Evolutionary conservation across 2,113 vertebrate species (phyloP).

Genomic region (Coryphaenoides rupestris): DNA sequence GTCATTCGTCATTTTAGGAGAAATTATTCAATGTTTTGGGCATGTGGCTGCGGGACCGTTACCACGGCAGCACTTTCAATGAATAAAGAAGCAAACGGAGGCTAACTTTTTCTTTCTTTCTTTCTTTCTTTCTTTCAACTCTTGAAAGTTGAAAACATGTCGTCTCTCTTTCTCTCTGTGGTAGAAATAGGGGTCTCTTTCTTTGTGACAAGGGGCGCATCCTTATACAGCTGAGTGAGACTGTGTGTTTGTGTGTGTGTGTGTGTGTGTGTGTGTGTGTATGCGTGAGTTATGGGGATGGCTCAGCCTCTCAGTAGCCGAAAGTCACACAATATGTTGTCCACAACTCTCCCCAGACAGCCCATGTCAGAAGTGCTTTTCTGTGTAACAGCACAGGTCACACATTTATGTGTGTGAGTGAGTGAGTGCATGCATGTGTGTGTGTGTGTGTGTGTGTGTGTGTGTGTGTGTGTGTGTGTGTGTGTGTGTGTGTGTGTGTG

Average conservation of each 20-base stretch:
- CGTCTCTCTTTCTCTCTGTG: no score
- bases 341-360: conserved; percentile 59
- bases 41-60: conserved; percentile 15
- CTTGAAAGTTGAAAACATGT: conserved; percentile 30
- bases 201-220: conserved; percentile 44
- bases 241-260: neutral
- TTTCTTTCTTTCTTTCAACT: conserved; percentile 17
- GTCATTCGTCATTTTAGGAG: conserved; percentile 48
- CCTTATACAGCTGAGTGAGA: conserved; percentile 39
- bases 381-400: conserved; percentile 55
- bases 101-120: neutral
- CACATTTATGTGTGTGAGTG: conserved; percentile 7
- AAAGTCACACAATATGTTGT: conserved; percentile 54
- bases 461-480: no score
- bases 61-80: neutral
- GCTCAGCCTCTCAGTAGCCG: conserved; percentile 38
- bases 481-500: no score
- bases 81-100: conserved; percentile 9
- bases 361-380: conserved; percentile 67
- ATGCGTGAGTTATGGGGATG: conserved; percentile 47
- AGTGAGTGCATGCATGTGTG: no score
- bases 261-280: conserved; percentile 3
- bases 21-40: conserved; percentile 55
- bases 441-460: no score
- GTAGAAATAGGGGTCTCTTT: conserved; percentile 40